phyloP scores from a whole-genome alignment of 2,113 vertebrate genomes.

The Junco hyemalis region DNA sequence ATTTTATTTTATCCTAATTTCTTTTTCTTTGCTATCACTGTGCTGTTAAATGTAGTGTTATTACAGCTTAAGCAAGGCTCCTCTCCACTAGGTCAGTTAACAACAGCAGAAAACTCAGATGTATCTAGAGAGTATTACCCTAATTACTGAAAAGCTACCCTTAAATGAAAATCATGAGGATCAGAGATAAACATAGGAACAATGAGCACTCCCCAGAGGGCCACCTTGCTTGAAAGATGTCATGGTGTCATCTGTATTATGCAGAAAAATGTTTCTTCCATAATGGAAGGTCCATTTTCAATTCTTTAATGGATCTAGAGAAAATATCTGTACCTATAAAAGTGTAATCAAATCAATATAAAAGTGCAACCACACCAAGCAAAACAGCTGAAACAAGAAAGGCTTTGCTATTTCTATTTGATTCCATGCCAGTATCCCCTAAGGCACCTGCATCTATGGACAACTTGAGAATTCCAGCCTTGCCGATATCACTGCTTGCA shows the following conservation, averaged over 20 bases:
- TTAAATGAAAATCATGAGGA: background rate
- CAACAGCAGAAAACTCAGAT: background rate
- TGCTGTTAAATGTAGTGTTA: background rate
- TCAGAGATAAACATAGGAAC: background rate
- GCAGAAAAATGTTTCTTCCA: slow-evolving; percentile 20
- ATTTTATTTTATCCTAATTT: background rate
- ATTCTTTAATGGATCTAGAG: background rate
- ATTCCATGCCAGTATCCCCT: background rate
- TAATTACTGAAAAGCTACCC: slow-evolving; percentile 20
- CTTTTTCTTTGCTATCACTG: background rate
- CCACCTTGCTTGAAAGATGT: background rate
- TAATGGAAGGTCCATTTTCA: slow-evolving; percentile 13
- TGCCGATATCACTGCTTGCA: background rate
- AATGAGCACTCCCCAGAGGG: background rate
- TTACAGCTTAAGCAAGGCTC: background rate
- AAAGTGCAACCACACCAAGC: background rate
- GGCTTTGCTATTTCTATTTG: slow-evolving; percentile 24
- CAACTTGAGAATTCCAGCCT: background rate
- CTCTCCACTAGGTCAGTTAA: background rate
- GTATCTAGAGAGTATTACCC: background rate
- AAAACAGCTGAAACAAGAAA: background rate
- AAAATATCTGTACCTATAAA: background rate
- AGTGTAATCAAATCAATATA: background rate
- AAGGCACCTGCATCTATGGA: background rate
- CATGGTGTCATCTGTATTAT: background rate